phyloP scores from a whole-genome alignment of 2,113 vertebrate species.

The Passer montanus region DNA sequence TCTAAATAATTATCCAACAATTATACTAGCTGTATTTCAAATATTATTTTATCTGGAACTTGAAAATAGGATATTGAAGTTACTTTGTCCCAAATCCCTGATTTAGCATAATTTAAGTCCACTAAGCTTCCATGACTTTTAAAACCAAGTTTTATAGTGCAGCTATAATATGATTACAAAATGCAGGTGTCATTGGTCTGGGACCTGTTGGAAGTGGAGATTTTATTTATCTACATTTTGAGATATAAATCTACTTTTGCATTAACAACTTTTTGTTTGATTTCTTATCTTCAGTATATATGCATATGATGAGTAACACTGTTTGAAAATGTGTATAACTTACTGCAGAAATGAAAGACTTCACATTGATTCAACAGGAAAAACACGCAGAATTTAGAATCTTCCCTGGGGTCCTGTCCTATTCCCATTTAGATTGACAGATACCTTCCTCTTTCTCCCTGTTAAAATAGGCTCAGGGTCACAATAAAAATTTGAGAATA shows the following conservation, averaged over 20 bases:
- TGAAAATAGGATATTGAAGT: background rate
- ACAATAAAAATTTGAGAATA: background rate
- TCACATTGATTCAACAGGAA: background rate
- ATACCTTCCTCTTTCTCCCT: background rate
- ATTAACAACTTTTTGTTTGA: background rate
- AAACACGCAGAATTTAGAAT: background rate
- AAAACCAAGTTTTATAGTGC: background rate
- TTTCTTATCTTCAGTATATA: background rate
- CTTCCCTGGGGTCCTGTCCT: conserved; percentile 17
- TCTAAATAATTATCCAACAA: background rate
- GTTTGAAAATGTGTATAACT: background rate
- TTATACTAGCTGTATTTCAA: background rate
- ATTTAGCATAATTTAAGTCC: background rate
- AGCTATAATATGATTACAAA: background rate
- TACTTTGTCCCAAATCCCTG: background rate
- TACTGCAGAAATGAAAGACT: background rate
- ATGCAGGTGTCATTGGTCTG: background rate
- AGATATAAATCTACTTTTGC: background rate
- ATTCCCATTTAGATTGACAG: background rate
- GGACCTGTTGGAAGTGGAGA: background rate
- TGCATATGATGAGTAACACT: background rate
- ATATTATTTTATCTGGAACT: background rate
- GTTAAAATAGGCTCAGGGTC: conserved; percentile 24
- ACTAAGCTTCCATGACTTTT: background rate
- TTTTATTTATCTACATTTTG: background rate